A percentile compares a stretch with the other conserved stretches of the same genome.
Conservation (phyloP, 2,888 invertebrate species). For the Tuberolachnus salignus region DNA sequence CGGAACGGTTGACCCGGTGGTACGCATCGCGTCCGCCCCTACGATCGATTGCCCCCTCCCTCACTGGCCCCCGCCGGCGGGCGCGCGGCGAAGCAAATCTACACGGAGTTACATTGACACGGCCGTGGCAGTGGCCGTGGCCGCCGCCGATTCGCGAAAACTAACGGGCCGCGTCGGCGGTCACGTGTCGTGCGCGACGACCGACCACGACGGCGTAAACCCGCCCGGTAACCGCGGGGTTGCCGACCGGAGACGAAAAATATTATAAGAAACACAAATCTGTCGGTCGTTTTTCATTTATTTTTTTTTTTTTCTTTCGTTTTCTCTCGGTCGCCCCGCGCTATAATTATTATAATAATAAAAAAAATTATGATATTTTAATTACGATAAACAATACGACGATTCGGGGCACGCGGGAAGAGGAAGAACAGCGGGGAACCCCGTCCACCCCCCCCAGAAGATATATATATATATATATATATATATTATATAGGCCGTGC, state of each 20-base stretch:
- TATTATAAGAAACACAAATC: too few relatives aligned
- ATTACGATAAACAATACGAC: too few relatives aligned
- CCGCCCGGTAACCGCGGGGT: not conserved
- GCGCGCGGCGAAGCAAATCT: too few relatives aligned
- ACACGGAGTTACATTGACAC: too few relatives aligned
- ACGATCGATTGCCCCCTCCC: not conserved
- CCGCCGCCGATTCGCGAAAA: not conserved
- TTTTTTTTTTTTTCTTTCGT: too few relatives aligned
- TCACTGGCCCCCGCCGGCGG: too few relatives aligned
- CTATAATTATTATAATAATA: not conserved
- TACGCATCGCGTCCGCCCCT: not conserved
- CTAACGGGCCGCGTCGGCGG: constrained; percentile 24
- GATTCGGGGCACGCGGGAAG: not conserved
- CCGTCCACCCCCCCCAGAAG: too few relatives aligned
- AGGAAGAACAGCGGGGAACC: too few relatives aligned
- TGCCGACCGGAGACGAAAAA: not conserved
- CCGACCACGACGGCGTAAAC: not conserved
- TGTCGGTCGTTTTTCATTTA: too few relatives aligned
- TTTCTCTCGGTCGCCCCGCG: too few relatives aligned
- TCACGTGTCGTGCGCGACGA: not conserved
- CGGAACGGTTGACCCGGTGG: not conserved
- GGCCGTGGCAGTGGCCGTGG: not conserved
- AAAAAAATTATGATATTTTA: not conserved
- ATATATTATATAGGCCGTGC: not conserved
- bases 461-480: too few relatives aligned